A percentile compares a stretch with the other conserved stretches of the same genome.
These are phyloP conservation scores for Phocides pigmalion DNA, from an alignment of 1,140 invertebrate species.

Conservation along the genomic window DNA sequence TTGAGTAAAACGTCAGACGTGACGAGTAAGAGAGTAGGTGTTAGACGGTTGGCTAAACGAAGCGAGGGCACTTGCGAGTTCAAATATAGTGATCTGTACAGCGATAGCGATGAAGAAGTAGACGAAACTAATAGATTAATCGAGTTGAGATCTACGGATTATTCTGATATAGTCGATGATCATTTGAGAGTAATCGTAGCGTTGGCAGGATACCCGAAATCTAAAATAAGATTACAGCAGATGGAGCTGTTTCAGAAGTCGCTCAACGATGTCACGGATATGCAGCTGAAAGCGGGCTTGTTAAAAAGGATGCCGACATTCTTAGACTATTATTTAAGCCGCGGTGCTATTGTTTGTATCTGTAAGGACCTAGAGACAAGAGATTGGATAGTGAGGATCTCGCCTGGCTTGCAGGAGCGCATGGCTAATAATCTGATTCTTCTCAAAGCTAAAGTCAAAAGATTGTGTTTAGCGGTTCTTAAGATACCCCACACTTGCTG, in stretches of 20 bases:
- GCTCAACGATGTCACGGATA: slow-evolving; percentile 63
- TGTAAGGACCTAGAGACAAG: slow-evolving; percentile 66
- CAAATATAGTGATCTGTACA: slow-evolving; percentile 56
- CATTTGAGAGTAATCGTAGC: slow-evolving; percentile 64
- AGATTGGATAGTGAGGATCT: slow-evolving; percentile 67
- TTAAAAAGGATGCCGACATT: slow-evolving; percentile 60
- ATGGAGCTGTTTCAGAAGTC: slow-evolving; percentile 63
- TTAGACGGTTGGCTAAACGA: slow-evolving; percentile 39
- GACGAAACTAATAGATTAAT: slow-evolving; percentile 66
- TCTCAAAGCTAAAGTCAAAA: slow-evolving; percentile 62
- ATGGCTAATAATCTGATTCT: slow-evolving; percentile 61
- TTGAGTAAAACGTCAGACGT: slow-evolving; percentile 46
- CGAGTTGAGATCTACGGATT: slow-evolving; percentile 63
- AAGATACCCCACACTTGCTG: slow-evolving; percentile 62
- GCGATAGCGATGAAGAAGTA: slow-evolving; percentile 55
- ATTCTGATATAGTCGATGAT: slow-evolving; percentile 64
- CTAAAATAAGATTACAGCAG: slow-evolving; percentile 61
- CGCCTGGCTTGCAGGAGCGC: slow-evolving; percentile 66
- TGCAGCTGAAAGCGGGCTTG: slow-evolving; percentile 69
- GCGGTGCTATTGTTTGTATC: slow-evolving; percentile 71
- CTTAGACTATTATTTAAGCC: slow-evolving; percentile 69
- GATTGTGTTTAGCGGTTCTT: slow-evolving; percentile 60
- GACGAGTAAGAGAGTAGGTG: slow-evolving; percentile 46
- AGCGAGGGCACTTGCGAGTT: slow-evolving; percentile 53
- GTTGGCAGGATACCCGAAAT: slow-evolving; percentile 64